These are phyloP conservation scores for Arnoldichthys spilopterus DNA, from an alignment of 2,797 vertebrate genomes.

Conservation along the genomic window DNA sequence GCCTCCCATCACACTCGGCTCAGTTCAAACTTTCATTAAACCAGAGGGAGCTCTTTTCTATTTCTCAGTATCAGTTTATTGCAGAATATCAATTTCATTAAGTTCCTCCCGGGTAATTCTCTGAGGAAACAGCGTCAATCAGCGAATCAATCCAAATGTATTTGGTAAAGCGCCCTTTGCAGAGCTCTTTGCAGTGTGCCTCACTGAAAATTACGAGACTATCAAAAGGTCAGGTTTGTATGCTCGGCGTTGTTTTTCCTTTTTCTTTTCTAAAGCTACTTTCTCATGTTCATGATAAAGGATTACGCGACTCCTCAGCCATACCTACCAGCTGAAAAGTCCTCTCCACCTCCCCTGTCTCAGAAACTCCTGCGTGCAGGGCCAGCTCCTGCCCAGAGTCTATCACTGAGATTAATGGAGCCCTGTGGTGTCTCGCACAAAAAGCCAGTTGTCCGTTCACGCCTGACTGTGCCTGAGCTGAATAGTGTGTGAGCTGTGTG, in stretches of 20 bases:
- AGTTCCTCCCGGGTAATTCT: slow-evolving; percentile 54
- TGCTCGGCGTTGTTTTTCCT: slow-evolving; percentile 56
- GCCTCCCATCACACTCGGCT: slow-evolving; percentile 30
- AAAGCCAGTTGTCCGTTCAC: slow-evolving; percentile 69
- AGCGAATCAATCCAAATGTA: slow-evolving; percentile 56
- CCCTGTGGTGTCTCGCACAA: slow-evolving; percentile 66
- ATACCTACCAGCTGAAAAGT: slow-evolving; percentile 60
- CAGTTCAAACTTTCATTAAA: slow-evolving; percentile 61
- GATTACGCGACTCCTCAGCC: slow-evolving; percentile 62
- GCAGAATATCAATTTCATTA: slow-evolving; percentile 59
- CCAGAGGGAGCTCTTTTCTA: slow-evolving; percentile 42
- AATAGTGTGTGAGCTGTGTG: slow-evolving; percentile 66
- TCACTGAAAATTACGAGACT: slow-evolving; percentile 56
- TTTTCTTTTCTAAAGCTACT: slow-evolving; percentile 62
- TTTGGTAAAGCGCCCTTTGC: slow-evolving; percentile 59
- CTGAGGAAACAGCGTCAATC: slow-evolving; percentile 58
- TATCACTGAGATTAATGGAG: slow-evolving; percentile 69
- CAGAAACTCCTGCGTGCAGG: slow-evolving; percentile 52
- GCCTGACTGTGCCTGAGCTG: slow-evolving; percentile 63
- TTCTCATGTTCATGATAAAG: slow-evolving; percentile 65
- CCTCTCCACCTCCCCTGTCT: slow-evolving; percentile 55
- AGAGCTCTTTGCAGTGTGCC: slow-evolving; percentile 42
- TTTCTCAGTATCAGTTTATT: slow-evolving; percentile 60
- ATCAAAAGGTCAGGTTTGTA: slow-evolving; percentile 66
- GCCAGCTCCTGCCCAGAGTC: slow-evolving; percentile 62